Percentiles rank a stretch among this genome's conserved stretches.
phyloP scores from a whole-genome alignment of 2,113 vertebrate species.

The Podocnemis expansa region DNA sequence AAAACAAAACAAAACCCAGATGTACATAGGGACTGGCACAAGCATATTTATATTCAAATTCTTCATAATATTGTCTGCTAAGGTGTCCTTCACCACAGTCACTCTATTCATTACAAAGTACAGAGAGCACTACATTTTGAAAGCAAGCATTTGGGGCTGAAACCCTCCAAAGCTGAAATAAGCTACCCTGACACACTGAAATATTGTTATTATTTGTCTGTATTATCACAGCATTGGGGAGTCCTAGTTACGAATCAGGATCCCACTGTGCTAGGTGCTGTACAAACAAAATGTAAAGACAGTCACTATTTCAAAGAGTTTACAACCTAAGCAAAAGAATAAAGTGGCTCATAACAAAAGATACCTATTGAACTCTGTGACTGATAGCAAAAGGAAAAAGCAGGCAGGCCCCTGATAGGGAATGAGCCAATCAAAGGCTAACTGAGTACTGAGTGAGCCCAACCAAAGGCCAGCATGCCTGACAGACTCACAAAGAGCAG shows the following conservation, averaged over 20 bases:
- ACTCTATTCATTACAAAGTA: constrained; percentile 31
- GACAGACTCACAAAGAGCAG: too few relatives aligned
- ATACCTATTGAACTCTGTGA: too few relatives aligned
- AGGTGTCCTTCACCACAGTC: constrained; percentile 39
- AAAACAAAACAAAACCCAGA: constrained; percentile 13
- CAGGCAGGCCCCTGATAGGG: too few relatives aligned
- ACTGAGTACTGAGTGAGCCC: too few relatives aligned
- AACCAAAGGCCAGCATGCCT: too few relatives aligned
- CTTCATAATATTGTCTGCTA: constrained; percentile 23
- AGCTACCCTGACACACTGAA: background rate
- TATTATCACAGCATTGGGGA: background rate
- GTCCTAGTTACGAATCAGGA: background rate
- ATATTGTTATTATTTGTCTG: background rate
- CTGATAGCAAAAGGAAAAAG: too few relatives aligned
- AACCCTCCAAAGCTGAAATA: constrained; percentile 28
- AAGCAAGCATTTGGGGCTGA: background rate
- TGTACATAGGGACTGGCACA: constrained; percentile 37
- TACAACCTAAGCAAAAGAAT: background rate
- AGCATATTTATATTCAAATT: constrained; percentile 31
- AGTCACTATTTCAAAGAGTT: too few relatives aligned
- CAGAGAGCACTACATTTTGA: background rate
- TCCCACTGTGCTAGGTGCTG: too few relatives aligned
- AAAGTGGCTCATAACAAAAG: background rate
- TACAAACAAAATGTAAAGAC: too few relatives aligned
- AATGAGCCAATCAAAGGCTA: too few relatives aligned